Base-by-base conservation (phyloP, 2,113 vertebrate genomes). In the Perognathus longimembris region DNA sequence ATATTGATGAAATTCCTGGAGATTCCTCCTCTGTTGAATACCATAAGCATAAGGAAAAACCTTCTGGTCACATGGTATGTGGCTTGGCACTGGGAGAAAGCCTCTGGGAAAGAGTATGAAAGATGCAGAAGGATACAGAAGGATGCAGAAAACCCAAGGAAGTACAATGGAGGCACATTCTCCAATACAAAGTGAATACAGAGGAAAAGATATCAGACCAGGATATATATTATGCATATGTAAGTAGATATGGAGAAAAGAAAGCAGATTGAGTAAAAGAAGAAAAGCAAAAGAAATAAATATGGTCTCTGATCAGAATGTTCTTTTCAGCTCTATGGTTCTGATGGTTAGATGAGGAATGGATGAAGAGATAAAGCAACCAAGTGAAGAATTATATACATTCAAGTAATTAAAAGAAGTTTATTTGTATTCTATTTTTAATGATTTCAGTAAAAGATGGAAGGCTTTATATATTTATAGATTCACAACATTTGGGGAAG, bases 1-100 rank as follows among this genome's bases (percentile, higher is more conserved):
- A 12, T 74, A 38, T 17, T 75, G 40, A 40, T 74, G 20, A 94
- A 86, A 87, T 94, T 73, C 63, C 64, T 59, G 61, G 64, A 88
- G 38, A 12, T 1, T 22, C 57, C 5, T 85, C 42, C 30, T 78
- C 42, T 87, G 78, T 54, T 30, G 85, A 67, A 70, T 20, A 63
- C 90, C 81, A 89, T 21, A 7, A 87, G 3, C 36, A 83, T 11
- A 1, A 90, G 38, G 36, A 88, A 85, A 85, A 22, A 8, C 15
- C 20, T 4, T 22, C n/a, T 42, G 9, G n/a, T n/a, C 26, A 3
- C 6, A 21, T 18, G 17, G n/a, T 8, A 70, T 71, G 59, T 4
- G 26, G 32, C 5, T 82, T 54, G 2, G 24, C 21, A 11, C 0
- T 0, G 3, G 32, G 38, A 40, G 28, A 75, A 7, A 57, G 66